These are phyloP conservation scores for Homalodisca vitripennis DNA, from an alignment of 1,140 invertebrate species.

Conservation along the genomic window DNA sequence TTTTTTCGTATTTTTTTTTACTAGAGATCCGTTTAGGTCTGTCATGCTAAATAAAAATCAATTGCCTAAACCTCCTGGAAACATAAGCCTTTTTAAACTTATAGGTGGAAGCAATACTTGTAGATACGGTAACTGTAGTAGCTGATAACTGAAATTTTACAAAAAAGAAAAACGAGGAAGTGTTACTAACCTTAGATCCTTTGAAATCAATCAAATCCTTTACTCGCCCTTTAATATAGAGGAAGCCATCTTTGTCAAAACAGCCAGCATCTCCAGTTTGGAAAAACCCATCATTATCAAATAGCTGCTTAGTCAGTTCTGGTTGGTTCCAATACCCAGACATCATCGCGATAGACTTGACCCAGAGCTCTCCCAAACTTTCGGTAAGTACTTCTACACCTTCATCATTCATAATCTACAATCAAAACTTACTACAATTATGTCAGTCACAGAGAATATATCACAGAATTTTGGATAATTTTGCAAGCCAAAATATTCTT, in stretches of 20 bases:
- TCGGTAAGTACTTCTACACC: background rate
- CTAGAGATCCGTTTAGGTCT: too few species aligned
- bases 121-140: background rate
- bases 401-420: background rate
- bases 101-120: background rate
- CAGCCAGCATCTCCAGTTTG: conserved; percentile 12
- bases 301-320: background rate
- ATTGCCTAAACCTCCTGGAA: background rate
- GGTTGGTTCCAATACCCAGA: background rate
- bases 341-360: background rate
- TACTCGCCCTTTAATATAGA: background rate
- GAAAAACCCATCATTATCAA: conserved; percentile 4
- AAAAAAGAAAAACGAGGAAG: too few species aligned
- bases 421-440: background rate
- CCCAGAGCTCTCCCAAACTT: background rate
- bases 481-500: background rate
- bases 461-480: background rate
- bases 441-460: background rate
- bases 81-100: background rate
- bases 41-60: background rate
- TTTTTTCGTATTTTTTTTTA: too few species aligned
- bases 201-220: background rate
- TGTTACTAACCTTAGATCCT: background rate
- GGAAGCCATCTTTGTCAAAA: conserved; percentile 7
- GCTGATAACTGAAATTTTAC: background rate